Base-by-base conservation (phyloP, 2,888 invertebrate genomes). In the Physocephala rufipes region DNA sequence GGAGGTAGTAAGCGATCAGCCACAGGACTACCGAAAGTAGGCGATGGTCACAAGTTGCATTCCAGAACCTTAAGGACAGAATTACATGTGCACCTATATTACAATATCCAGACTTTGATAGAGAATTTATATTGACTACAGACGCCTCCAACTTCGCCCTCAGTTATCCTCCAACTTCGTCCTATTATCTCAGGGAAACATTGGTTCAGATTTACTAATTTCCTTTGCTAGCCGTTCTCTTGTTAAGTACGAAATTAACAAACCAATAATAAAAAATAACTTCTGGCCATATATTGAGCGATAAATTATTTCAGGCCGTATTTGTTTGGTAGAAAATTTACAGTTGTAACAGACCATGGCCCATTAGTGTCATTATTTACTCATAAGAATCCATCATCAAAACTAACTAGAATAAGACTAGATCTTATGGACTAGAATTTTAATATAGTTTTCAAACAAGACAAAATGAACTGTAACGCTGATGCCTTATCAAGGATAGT, bases 351-450 rank as follows among this genome's bases (percentile, higher is more conserved):
- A 15, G 59, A 59, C 30, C 59, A 59, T 16, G 15, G 59, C 21
- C 26, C 59, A 24, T 59, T 59, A 53, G 21, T 53, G 21, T 53
- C 53, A 21, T 21, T n/a, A 9, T 59, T 59, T 24, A 59, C 28
- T 16, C 59, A 59, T 26, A 59, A 59, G 26, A 59, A 59, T 59
- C 59, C 59, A 59, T 59, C 59, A 59, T 30, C 59, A 24, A 59
- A 59, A 59, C 21, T 59, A 12, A 30, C 59, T 26, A 59, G 59
- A 26, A 30, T 59, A 30, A 59, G 24, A 30, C 16, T 59, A 59
- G 59, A 59, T 59, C 24, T 59, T 24, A 26, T 9, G 7, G 13
- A 59, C 24, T 59, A 59, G 15, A 26, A 59, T 13, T 59, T 30
- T 30, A 26, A 59, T 26, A 59, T 59, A 24, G 24, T 59, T 26